phyloP scores from a whole-genome alignment of 2,113 vertebrate genomes.

The Saimiri boliviensis region DNA sequence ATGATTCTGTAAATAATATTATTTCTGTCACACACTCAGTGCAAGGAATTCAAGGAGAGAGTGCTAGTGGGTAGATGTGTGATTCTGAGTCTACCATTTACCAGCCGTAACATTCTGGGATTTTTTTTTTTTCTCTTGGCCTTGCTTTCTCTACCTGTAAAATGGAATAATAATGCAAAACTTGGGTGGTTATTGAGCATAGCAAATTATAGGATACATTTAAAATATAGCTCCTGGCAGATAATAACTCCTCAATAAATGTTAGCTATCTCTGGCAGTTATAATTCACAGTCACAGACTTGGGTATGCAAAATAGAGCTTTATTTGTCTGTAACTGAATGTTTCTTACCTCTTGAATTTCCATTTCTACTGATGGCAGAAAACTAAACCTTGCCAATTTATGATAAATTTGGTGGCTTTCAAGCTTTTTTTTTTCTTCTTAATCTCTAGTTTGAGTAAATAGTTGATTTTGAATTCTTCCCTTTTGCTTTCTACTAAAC shows the following conservation, averaged over 20 bases:
- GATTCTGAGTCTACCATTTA: neutral
- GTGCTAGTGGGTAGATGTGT: neutral
- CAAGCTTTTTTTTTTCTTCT: neutral
- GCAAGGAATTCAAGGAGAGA: neutral
- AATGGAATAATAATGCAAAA: neutral
- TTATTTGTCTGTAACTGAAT: neutral
- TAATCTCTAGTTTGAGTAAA: neutral
- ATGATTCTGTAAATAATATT: neutral
- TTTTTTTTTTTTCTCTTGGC: neutral
- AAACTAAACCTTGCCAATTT: neutral
- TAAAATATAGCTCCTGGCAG: neutral
- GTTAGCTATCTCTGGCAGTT: neutral
- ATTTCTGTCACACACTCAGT: neutral
- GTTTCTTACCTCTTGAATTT: neutral
- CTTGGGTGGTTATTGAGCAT: neutral
- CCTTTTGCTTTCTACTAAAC: neutral
- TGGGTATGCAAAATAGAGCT: neutral
- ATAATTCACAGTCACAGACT: neutral
- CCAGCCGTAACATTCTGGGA: neutral
- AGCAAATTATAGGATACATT: neutral
- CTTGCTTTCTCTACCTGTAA: slow-evolving; percentile 15
- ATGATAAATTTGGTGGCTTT: neutral
- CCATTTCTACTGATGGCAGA: neutral
- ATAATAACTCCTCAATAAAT: neutral
- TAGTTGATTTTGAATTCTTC: neutral